A percentile compares a stretch with the other conserved stretches of the same genome.
Conservation (phyloP, 2,888 invertebrate species). For the Troides helena region DNA sequence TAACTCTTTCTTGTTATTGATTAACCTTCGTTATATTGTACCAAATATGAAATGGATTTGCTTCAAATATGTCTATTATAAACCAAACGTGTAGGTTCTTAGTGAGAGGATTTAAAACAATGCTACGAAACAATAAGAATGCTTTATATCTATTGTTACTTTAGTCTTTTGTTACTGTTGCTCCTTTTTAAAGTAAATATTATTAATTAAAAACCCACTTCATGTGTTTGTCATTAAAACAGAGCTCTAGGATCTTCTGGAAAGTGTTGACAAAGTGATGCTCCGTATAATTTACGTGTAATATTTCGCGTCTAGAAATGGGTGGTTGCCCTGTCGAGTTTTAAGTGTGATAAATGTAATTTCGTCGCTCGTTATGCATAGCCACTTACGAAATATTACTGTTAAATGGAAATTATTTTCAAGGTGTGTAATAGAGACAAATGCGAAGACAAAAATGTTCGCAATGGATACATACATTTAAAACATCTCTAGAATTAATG, state of each 20-base stretch:
- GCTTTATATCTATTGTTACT: conserved; percentile 2
- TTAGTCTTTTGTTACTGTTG: neutral
- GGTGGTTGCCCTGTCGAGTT: conserved; percentile 17
- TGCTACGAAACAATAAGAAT: neutral
- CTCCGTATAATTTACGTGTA: conserved; percentile 17
- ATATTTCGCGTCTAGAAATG: conserved; percentile 10
- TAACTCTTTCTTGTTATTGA: too few species aligned
- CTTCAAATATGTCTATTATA: neutral
- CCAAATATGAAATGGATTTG: neutral
- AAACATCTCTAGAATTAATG: too few species aligned
- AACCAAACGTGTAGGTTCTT: neutral
- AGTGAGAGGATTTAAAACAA: neutral
- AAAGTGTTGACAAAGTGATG: conserved; percentile 22
- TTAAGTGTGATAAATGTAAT: conserved; percentile 24
- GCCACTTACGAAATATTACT: conserved; percentile 13
- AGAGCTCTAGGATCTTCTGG: neutral
- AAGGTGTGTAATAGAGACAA: neutral
- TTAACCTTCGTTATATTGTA: too few species aligned
- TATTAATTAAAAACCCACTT: conserved; percentile 2
- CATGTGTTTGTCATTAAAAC: neutral
- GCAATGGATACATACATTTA: too few species aligned
- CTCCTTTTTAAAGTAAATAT: neutral
- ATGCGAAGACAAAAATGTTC: neutral
- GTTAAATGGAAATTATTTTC: conserved; percentile 1
- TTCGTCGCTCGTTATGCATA: conserved; percentile 12